Base-by-base conservation (phyloP, 2,888 invertebrate genomes). In the Drosophila fungiperda region DNA sequence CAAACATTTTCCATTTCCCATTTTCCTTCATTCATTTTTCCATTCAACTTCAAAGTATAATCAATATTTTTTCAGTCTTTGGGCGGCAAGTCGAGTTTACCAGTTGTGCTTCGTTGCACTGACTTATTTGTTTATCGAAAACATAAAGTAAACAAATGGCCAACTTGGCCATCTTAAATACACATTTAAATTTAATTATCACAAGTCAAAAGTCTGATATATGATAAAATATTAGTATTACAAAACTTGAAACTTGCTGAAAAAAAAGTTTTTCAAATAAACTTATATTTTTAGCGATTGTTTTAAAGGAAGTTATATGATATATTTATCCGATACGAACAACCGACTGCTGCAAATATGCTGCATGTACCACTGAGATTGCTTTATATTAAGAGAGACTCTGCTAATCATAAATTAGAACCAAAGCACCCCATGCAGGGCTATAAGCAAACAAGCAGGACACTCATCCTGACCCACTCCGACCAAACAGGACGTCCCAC, bases 21-120 rank as follows among this genome's bases (percentile, higher is more conserved):
- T 73, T 80, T 86, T 80, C 86, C 88, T 85, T 86, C 87, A 86
- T 78, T 48, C 69, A 76, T n/a, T 29, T 12, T 23, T 40, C 40
- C 68, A 53, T 57, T 57, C 26, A 33, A 12, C 5, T 11, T 11
- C 8, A n/a, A 40, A 32, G 4, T 42, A 29, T 63, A n/a, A 17
- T 55, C 42, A 36, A 49, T 50, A 23, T 35, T 54, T 26, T 38
- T 42, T 12, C 12, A 45, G n/a, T 32, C n/a, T 20, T 20, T 45
- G 55, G 33, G 20, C 35, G 12, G 9, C 2, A 53, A 53, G 9
- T 8, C 35, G 9, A 35, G 15, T 17, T 23, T 35, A 23, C 33
- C 4, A 7, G 4, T 17, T 15, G 2, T 17, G 20, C 38, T 61
- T 45, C 40, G 26, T 33, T 61, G 55, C 62, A 49, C 59, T 54